phyloP scores from a whole-genome alignment of 1,140 invertebrate species.

The Proctacanthus coquilletti region DNA sequence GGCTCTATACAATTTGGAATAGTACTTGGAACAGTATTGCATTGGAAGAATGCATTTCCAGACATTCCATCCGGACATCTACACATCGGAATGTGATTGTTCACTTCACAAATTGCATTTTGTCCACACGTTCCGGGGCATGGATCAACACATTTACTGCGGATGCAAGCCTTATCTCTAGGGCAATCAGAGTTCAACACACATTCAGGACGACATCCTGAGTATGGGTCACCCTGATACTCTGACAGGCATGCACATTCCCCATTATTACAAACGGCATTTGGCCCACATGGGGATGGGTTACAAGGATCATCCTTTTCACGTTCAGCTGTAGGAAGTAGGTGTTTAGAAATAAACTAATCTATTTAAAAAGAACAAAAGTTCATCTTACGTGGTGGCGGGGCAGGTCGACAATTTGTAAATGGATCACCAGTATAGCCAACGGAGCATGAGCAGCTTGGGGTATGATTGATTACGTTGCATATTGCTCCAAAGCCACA shows the following conservation, averaged over 20 bases:
- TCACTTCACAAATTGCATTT: slow-evolving; percentile 49
- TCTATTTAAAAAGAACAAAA: too few relatives aligned
- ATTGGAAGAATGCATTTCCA: slow-evolving; percentile 47
- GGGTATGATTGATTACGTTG: slow-evolving; percentile 48
- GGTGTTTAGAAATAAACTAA: too few relatives aligned
- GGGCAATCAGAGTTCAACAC: slow-evolving; percentile 50
- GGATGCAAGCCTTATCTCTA: slow-evolving; percentile 46
- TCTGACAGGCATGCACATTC: slow-evolving; percentile 46
- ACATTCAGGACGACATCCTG: slow-evolving; percentile 52
- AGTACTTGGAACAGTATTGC: slow-evolving; percentile 33
- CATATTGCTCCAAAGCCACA: slow-evolving; percentile 50
- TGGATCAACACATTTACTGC: slow-evolving; percentile 53
- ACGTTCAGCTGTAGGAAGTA: too few relatives aligned
- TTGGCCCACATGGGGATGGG: slow-evolving; percentile 51
- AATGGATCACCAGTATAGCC: slow-evolving; percentile 58
- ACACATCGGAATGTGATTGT: slow-evolving; percentile 54
- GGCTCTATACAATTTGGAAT: slow-evolving; percentile 43
- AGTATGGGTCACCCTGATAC: slow-evolving; percentile 51
- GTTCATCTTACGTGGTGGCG: slow-evolving; percentile 30
- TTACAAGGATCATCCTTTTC: slow-evolving; percentile 38
- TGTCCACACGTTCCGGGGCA: slow-evolving; percentile 50
- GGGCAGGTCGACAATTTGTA: slow-evolving; percentile 37
- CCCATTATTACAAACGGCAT: slow-evolving; percentile 42
- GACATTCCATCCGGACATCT: slow-evolving; percentile 44
- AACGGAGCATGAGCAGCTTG: slow-evolving; percentile 47